These are phyloP conservation scores for Tortrix viridana DNA, from an alignment of 2,888 invertebrate genomes.

Conservation along the genomic window DNA sequence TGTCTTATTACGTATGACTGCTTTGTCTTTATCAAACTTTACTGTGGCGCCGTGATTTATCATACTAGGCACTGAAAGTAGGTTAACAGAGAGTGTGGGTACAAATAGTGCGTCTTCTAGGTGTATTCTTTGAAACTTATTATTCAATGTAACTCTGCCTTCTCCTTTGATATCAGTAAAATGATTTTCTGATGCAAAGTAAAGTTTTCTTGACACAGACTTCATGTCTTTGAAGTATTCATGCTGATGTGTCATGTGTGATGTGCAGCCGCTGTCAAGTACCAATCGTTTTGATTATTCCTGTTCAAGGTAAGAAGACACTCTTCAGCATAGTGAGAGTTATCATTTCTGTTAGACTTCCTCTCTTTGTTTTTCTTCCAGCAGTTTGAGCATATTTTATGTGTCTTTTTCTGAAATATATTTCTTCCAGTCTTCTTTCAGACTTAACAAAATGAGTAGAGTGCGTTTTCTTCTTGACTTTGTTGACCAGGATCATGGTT, in stretches of 20 bases:
- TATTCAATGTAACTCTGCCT: no score
- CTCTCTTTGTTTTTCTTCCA: no score
- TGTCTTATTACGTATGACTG: no score
- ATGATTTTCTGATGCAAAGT: neutral
- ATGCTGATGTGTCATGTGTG: neutral
- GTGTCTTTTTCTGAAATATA: neutral
- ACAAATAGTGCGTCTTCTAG: no score
- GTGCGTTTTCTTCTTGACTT: neutral
- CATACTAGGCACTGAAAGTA: no score
- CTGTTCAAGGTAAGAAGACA: no score
- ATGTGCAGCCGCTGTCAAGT: conserved; percentile 3
- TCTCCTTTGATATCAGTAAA: neutral
- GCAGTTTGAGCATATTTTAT: neutral
- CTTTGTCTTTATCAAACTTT: no score
- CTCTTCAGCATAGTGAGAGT: neutral
- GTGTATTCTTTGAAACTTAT: no score
- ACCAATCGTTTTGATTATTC: neutral
- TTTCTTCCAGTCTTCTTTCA: conserved; percentile 7
- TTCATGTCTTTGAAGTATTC: neutral
- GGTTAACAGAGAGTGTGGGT: no score
- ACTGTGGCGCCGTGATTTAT: no score
- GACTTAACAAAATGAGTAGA: neutral
- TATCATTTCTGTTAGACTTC: no score
- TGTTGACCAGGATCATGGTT: no score
- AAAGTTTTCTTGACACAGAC: neutral